Evolutionary conservation across 1,140 invertebrate genomes (phyloP).

Genomic region (Musca vetustissima): DNA sequence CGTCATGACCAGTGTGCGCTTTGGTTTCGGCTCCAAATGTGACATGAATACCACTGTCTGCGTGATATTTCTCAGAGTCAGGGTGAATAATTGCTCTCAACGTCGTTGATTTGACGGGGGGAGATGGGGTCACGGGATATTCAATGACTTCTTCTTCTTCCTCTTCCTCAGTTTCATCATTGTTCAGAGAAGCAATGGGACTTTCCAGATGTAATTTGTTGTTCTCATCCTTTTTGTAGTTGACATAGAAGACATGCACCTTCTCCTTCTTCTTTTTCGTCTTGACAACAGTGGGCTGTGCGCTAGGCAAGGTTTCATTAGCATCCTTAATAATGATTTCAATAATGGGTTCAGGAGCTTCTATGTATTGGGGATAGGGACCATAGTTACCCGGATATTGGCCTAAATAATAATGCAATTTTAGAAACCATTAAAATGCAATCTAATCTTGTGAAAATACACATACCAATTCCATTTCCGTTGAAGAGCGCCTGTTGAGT

Average conservation of each 20-base stretch:
- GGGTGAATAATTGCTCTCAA: constrained; percentile 79
- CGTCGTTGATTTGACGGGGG: constrained; percentile 70
- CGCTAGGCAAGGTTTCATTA: constrained; percentile 73
- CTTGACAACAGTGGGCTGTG: constrained; percentile 58
- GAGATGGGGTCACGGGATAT: constrained; percentile 72
- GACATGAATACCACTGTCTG: constrained; percentile 71
- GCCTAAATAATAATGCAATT: constrained; percentile 29
- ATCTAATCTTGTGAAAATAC: neutral
- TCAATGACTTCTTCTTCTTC: constrained; percentile 67
- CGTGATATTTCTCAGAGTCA: constrained; percentile 78
- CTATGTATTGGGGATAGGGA: constrained; percentile 64
- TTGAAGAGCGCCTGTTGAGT: constrained; percentile 44
- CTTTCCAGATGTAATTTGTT: constrained; percentile 55
- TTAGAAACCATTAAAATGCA: neutral
- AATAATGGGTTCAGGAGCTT: constrained; percentile 84
- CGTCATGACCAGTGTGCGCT: constrained; percentile 59
- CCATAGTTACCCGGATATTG: constrained; percentile 41
- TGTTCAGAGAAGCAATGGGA: constrained; percentile 51
- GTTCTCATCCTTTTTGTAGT: constrained; percentile 80
- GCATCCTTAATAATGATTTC: constrained; percentile 90
- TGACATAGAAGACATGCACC: constrained; percentile 86
- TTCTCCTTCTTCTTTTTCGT: constrained; percentile 72
- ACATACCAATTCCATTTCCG: constrained; percentile 45
- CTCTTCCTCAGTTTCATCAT: constrained; percentile 45
- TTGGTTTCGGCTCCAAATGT: constrained; percentile 69